These are phyloP conservation scores for Sardinella longiceps DNA, from an alignment of 2,797 vertebrate genomes.

Conservation along the genomic window DNA sequence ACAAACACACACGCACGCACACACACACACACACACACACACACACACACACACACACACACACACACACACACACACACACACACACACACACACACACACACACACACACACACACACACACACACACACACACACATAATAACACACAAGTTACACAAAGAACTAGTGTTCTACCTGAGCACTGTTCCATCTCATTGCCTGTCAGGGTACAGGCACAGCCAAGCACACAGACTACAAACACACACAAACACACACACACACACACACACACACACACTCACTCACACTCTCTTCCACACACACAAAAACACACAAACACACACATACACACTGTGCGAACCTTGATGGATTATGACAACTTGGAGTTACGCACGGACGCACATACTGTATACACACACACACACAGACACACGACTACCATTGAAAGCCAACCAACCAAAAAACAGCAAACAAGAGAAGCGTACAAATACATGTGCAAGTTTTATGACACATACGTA, in stretches of 20 bases:
- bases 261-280: background rate
- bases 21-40: background rate
- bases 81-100: background rate
- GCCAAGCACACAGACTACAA: background rate
- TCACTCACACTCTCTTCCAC: background rate
- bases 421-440: background rate
- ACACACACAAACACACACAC: conserved; percentile 14
- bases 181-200: background rate
- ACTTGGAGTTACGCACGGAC: no score
- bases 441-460: background rate
- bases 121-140: background rate
- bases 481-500: background rate
- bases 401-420: conserved; percentile 3
- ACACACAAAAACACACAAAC: background rate
- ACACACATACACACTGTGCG: conserved; percentile 25
- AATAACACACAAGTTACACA: background rate
- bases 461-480: background rate
- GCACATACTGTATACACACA: no score
- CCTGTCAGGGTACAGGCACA: background rate
- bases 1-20: background rate
- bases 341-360: no score
- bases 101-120: background rate
- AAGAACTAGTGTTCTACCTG: background rate
- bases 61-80: background rate
- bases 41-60: background rate